Evolutionary conservation across 2,113 vertebrate genomes (phyloP), one percentile per base, ranked within the genome.

Genomic region (Callipepla californica): DNA sequence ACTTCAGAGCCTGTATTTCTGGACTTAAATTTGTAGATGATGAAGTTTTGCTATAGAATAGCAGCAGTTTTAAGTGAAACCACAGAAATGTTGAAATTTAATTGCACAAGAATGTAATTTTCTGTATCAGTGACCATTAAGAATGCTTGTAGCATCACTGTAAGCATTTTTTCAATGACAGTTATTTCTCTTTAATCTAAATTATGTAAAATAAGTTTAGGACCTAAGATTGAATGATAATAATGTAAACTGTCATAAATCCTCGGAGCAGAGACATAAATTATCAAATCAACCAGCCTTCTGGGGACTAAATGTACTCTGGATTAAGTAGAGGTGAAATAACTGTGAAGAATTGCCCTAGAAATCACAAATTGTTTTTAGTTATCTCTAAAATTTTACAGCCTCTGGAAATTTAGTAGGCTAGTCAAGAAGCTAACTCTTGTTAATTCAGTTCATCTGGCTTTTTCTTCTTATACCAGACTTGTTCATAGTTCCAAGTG

Each of bases 401-500:
- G 32, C 15, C 47, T 65, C 48, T 80, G 68, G 81, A 63, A 86
- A 70, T 16, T 42, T 4, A 57, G 28, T 51, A 69, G 45, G 44
- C 12, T 36, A 19, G 28, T 30, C 36, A 62, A 58, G 32, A 87
- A 58, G 47, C 21, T 25, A 3, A 40, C 25, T 19, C 6, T 2
- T 36, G 32, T 45, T 61, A 21, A 26, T 66, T 76, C 51, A 40
- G 32, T 65, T 80, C n/a, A 57, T 36, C 28, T 32, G 28, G 11
- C 6, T 61, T 80, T 79, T 50, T 62, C 30, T 61, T 74, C 22
- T 65, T 42, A 5, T 15, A 2, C 17, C 26, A n/a, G 65, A 42
- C 30, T 50, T 8, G 57, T n/a, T 23, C 1, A 1, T 50, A 38
- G 30, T 26, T 47, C 8, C 20, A 55, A 44, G 57, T 1, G 1